Evolutionary conservation across 1,140 invertebrate species (phyloP), one percentile per base, ranked within the genome.

Genomic region (Sipha flava): DNA sequence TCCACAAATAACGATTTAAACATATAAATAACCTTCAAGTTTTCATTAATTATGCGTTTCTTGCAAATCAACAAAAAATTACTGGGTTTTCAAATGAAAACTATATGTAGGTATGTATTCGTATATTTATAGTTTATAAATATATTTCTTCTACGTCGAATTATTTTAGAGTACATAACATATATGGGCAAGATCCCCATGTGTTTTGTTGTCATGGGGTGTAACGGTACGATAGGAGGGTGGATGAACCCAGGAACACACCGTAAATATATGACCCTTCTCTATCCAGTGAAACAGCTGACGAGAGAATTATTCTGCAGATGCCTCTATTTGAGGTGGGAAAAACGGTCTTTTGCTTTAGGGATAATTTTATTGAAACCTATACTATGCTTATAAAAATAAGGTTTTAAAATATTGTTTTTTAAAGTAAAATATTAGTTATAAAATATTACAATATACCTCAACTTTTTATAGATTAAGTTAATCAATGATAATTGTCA

Each of bases 301-400:
- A 75, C 40, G 72, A 75, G 72, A 75, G 18, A 52, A 75, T 66
- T 23, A 52, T 75, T 75, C 31, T 54, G 72, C 72, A 75, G 72
- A 75, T 75, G 72, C 45, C 49, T 52, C 29, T 40, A 52, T 75
- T 52, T 52, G 34, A 34, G 37, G 37, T 43, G 64, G 64, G 21
- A 66, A 23, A 40, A 26, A 66, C 37, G n/a, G 62, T 40, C 62
- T 31, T 66, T 66, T 16, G 34, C 37, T n/a, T n/a, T 66, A 6
- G 64, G 37, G 34, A 66, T 21, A 34, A 37, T 66, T 43, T 66
- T 66, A 40, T 43, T 21, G 21, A 43, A 66, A 40, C 37, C 64
- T 29, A 26, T 29, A 29, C n/a, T 5, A 52, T 7, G 0, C 12
- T 54, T 14, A 54, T 54, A 54, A 26, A 26, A 26, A 10, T 14